Evolutionary conservation across 1,140 invertebrate species (phyloP).

Genomic region (Heliconius hewitsoni): DNA sequence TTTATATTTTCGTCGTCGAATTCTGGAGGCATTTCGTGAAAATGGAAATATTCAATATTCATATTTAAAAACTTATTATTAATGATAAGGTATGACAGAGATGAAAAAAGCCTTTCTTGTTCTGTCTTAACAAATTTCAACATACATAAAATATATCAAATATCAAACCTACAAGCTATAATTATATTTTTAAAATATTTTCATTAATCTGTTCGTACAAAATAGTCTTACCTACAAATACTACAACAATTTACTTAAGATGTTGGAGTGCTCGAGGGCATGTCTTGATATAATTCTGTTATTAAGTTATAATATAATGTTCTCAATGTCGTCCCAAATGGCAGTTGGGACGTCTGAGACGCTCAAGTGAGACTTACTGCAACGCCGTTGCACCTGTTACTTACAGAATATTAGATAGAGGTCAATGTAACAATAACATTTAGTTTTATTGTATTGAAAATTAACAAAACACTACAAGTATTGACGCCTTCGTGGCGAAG

Average conservation of each 20-base stretch:
- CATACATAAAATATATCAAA: no score
- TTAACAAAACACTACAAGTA: neutral
- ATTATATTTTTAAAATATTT: no score
- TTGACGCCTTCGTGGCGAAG: neutral
- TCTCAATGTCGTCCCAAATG: constrained; percentile 9
- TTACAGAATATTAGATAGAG: neutral
- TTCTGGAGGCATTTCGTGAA: no score
- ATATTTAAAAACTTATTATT: no score
- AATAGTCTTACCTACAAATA: neutral
- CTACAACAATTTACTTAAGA: neutral
- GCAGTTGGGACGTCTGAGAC: constrained; percentile 1
- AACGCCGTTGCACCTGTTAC: neutral
- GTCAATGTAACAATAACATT: neutral
- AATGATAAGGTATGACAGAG: no score
- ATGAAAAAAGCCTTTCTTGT: no score
- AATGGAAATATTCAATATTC: no score
- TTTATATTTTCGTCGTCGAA: no score
- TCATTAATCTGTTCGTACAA: neutral
- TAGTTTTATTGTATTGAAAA: neutral
- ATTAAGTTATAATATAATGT: constrained; percentile 9
- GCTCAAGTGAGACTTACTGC: neutral
- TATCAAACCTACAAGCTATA: no score
- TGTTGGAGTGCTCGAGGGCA: neutral
- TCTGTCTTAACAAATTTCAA: no score
- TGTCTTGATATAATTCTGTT: neutral